Evolutionary conservation across 2,888 invertebrate species (phyloP).

Genomic region (Mimumesa dahlbomi): DNA sequence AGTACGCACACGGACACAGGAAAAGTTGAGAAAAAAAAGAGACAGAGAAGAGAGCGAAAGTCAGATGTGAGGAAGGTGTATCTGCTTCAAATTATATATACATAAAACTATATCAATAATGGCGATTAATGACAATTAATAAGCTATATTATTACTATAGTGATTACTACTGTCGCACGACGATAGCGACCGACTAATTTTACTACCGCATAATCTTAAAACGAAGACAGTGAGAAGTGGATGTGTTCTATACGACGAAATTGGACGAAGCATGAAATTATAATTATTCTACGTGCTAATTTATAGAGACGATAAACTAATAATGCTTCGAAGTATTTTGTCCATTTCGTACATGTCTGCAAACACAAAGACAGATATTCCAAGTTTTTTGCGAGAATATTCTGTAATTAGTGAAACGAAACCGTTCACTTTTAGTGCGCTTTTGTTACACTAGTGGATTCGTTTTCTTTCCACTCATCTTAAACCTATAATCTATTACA

Average conservation of each 20-base stretch:
- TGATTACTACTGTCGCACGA: constrained; percentile 35
- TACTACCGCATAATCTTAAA: constrained; percentile 50
- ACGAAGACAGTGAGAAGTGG: constrained; percentile 42
- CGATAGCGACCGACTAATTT: constrained; percentile 49
- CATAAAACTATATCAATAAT: constrained; percentile 45
- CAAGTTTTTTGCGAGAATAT: constrained; percentile 24
- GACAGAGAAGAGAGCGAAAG: constrained; percentile 12
- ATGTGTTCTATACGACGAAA: constrained; percentile 50
- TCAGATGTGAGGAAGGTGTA: constrained; percentile 36
- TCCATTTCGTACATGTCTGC: constrained; percentile 41
- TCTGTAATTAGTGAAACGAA: constrained; percentile 21
- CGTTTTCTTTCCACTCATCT: constrained; percentile 56
- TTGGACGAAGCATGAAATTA: constrained; percentile 27
- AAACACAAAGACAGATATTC: constrained; percentile 22
- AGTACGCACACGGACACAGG: constrained; percentile 33
- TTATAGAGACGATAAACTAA: constrained; percentile 30
- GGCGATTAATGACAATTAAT: constrained; percentile 44
- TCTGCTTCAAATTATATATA: constrained; percentile 58
- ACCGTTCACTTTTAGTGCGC: constrained; percentile 31
- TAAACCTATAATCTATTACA: constrained; percentile 47
- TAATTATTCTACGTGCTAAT: constrained; percentile 37
- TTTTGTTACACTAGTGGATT: constrained; percentile 48
- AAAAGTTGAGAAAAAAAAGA: no score
- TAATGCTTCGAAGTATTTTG: constrained; percentile 34
- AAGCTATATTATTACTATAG: constrained; percentile 44